phyloP scores from a whole-genome alignment of 1,140 invertebrate genomes.

The Dolichoris vasculosae region DNA sequence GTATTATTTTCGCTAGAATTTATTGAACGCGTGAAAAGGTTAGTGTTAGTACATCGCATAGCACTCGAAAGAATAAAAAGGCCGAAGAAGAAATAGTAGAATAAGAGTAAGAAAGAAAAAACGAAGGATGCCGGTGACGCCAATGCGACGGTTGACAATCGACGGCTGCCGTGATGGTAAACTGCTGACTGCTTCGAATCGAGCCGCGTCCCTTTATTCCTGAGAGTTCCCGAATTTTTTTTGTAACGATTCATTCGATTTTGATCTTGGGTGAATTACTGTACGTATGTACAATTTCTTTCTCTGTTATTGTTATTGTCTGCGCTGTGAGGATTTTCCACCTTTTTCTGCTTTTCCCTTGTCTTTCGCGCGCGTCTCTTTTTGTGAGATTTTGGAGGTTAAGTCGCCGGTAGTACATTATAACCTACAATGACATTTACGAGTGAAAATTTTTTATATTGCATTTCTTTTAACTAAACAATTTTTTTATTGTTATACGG shows the following conservation, averaged over 20 bases:
- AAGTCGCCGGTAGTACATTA: constrained; percentile 63
- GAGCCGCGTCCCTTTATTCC: constrained; percentile 32
- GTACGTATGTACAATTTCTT: not conserved
- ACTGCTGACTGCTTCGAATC: constrained; percentile 33
- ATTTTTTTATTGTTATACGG: not conserved
- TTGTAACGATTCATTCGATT: not conserved
- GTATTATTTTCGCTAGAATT: not conserved
- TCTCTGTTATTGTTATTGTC: not conserved
- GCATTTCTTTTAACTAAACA: not conserved
- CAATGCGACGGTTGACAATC: constrained; percentile 48
- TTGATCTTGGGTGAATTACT: not conserved
- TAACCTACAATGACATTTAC: constrained; percentile 63
- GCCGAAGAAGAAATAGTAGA: not conserved
- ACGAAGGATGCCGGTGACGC: constrained; percentile 49
- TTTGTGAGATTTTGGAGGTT: constrained; percentile 62
- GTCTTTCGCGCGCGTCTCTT: constrained; percentile 27
- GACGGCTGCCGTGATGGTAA: constrained; percentile 31
- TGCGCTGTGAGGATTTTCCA: not conserved
- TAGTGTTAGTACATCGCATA: not conserved
- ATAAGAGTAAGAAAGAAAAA: not conserved
- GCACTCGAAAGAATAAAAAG: not conserved
- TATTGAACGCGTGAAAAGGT: not conserved
- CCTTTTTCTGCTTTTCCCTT: not conserved
- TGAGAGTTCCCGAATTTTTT: constrained; percentile 34
- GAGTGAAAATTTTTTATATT: not conserved